These are phyloP conservation scores for Eustalomyia histrio DNA, from an alignment of 2,888 invertebrate genomes.

Conservation along the genomic window DNA sequence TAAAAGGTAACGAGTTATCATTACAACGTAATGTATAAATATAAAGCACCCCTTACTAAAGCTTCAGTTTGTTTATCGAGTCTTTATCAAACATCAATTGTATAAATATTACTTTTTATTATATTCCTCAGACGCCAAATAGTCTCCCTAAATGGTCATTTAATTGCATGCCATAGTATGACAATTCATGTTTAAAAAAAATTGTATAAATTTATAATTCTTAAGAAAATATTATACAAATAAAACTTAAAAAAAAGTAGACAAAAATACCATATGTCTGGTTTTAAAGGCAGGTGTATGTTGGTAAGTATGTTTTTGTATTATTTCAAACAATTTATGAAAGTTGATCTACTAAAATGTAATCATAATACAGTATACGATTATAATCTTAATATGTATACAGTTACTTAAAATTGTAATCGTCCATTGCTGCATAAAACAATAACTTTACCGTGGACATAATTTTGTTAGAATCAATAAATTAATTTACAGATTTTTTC, in stretches of 20 bases:
- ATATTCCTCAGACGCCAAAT: conserved; percentile 59
- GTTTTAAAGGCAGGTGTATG: conserved; percentile 45
- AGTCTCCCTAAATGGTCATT: conserved; percentile 62
- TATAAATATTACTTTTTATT: background rate
- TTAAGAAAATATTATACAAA: conserved; percentile 40
- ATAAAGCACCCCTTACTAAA: too few relatives aligned
- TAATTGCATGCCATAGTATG: conserved; percentile 46
- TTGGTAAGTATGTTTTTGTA: background rate
- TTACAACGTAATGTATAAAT: too few relatives aligned
- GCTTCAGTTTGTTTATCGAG: too few relatives aligned
- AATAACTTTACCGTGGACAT: too few relatives aligned
- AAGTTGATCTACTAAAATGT: conserved; percentile 54
- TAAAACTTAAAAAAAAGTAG: conserved; percentile 11
- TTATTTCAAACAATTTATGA: conserved; percentile 37
- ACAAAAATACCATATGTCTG: conserved; percentile 32
- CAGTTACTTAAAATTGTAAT: background rate
- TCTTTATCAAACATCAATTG: background rate
- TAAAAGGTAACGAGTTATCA: too few relatives aligned
- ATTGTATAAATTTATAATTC: conserved; percentile 60
- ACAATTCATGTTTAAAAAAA: conserved; percentile 36
- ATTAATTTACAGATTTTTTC: too few relatives aligned
- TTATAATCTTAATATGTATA: conserved; percentile 9
- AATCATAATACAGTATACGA: conserved; percentile 21
- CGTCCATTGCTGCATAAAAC: too few relatives aligned
- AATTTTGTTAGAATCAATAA: too few relatives aligned